phyloP scores from a whole-genome alignment of 1,140 invertebrate genomes.

The Hylaeus volcanicus region DNA sequence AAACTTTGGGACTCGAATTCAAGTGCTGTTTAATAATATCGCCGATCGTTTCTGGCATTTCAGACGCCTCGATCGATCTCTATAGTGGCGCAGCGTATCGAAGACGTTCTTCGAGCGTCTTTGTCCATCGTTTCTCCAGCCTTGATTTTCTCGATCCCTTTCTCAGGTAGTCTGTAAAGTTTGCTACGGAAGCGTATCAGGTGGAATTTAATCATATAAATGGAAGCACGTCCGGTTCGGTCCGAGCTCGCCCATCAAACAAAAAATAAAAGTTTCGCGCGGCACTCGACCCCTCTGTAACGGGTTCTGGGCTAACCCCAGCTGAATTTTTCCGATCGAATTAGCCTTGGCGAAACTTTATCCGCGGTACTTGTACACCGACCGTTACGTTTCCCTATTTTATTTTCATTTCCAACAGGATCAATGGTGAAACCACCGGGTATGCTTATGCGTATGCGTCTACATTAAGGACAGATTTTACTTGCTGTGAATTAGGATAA shows the following conservation, averaged over 20 bases:
- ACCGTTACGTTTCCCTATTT: constrained; percentile 36
- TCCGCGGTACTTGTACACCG: constrained; percentile 32
- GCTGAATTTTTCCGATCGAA: constrained; percentile 66
- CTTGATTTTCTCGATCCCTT: constrained; percentile 25
- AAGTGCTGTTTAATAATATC: neutral
- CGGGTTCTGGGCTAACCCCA: constrained; percentile 16
- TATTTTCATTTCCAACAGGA: constrained; percentile 41
- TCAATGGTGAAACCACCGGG: neutral
- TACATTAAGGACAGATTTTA: constrained; percentile 11
- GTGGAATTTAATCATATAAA: constrained; percentile 72
- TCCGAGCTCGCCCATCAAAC: constrained; percentile 34
- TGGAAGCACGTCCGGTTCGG: constrained; percentile 60
- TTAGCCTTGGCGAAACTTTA: constrained; percentile 60
- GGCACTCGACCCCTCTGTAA: neutral
- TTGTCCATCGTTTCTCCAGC: neutral
- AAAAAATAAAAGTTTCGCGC: constrained; percentile 66
- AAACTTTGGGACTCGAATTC: neutral
- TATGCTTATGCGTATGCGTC: constrained; percentile 43
- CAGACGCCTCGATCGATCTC: constrained; percentile 15
- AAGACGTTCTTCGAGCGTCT: neutral
- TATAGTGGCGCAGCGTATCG: neutral
- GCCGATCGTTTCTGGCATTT: constrained; percentile 2
- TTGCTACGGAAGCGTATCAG: constrained; percentile 58
- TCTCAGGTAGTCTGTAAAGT: constrained; percentile 67
- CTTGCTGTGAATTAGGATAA: constrained; percentile 17